Conservation (phyloP, 2,888 invertebrate species). For the Erebia ligea region DNA sequence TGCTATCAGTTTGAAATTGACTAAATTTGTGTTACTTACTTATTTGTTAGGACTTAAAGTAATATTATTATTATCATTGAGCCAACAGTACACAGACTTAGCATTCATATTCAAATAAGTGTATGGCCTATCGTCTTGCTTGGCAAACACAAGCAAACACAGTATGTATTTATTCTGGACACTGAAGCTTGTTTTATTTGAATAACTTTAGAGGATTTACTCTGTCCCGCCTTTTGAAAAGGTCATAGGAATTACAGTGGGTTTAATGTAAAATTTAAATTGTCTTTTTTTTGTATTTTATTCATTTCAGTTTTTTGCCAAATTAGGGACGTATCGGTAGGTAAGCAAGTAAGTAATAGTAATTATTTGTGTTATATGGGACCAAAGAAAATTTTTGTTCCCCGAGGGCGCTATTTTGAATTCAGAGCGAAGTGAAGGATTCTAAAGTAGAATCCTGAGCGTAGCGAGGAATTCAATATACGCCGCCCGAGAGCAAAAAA, state of each 20-base stretch:
- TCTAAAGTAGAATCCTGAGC: too few relatives aligned
- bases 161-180: constrained; percentile 79
- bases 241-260: background rate
- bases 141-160: constrained; percentile 77
- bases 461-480: too few relatives aligned
- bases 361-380: too few relatives aligned
- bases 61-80: constrained; percentile 11
- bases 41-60: too few relatives aligned
- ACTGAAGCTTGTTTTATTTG: constrained; percentile 70
- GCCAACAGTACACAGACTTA: constrained; percentile 73
- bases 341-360: too few relatives aligned
- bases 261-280: constrained; percentile 1
- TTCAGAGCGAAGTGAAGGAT: too few relatives aligned
- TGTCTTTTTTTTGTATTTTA: background rate
- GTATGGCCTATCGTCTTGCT: constrained; percentile 65
- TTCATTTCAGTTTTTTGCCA: background rate
- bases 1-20: too few relatives aligned
- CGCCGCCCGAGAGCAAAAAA: too few relatives aligned
- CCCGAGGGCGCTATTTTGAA: too few relatives aligned
- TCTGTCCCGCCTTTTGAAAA: background rate
- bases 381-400: too few relatives aligned
- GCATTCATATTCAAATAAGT: constrained; percentile 70
- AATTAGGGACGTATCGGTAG: background rate
- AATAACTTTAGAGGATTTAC: constrained; percentile 71
- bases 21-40: too few relatives aligned